Conservation (phyloP, 1,140 invertebrate genomes). For the Drosophila yakuba region DNA sequence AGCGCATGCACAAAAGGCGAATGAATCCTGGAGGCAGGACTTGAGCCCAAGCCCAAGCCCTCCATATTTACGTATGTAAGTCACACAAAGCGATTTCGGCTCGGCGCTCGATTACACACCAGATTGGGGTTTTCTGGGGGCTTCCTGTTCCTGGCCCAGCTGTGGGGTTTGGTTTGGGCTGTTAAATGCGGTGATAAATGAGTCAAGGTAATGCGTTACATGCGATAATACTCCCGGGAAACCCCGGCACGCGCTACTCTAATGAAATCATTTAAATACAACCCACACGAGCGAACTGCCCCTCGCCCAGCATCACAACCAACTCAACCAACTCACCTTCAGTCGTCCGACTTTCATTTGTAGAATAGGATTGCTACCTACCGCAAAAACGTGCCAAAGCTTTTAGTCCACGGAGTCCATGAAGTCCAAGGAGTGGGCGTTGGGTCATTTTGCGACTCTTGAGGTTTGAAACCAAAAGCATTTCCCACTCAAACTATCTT, state of each 20-base stretch:
- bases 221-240: constrained; percentile 56
- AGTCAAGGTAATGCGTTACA: constrained; percentile 79
- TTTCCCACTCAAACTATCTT: constrained; percentile 20
- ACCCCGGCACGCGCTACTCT: constrained; percentile 65
- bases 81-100: constrained; percentile 76
- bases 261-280: constrained; percentile 82
- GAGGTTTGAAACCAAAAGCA: constrained; percentile 22
- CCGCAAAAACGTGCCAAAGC: constrained; percentile 67
- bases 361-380: constrained; percentile 27
- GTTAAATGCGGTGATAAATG: constrained; percentile 79
- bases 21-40: constrained; percentile 10
- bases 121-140: constrained; percentile 30
- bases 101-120: constrained; percentile 68
- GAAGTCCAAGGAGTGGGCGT: background rate
- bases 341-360: constrained; percentile 9
- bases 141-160: background rate
- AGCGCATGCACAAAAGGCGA: constrained; percentile 60
- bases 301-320: constrained; percentile 22
- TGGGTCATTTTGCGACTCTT: constrained; percentile 23
- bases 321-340: constrained; percentile 5
- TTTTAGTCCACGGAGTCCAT: constrained; percentile 12
- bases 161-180: constrained; percentile 19
- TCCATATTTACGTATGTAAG: constrained; percentile 77
- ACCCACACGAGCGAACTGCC: constrained; percentile 36
- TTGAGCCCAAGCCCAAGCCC: constrained; percentile 27